These are phyloP conservation scores for Xenotilapia leptura DNA, from an alignment of 2,113 vertebrate genomes.

Conservation along the genomic window DNA sequence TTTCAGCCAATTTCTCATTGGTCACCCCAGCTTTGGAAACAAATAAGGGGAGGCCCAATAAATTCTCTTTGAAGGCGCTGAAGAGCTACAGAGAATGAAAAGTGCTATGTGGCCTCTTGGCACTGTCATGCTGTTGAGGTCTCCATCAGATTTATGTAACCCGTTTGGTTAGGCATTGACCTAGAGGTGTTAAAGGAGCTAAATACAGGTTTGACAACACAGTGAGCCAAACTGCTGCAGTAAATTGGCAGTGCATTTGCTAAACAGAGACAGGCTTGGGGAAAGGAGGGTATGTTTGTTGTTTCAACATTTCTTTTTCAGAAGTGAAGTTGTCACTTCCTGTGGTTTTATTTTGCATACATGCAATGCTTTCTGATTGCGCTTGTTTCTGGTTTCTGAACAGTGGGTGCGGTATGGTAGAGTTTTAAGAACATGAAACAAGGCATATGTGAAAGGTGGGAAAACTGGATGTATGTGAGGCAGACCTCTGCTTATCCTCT, in stretches of 20 bases:
- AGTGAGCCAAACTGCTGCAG: neutral
- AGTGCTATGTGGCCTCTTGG: neutral
- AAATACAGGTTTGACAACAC: conserved; percentile 11
- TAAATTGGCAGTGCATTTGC: neutral
- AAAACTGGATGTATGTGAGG: neutral
- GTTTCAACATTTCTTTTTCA: neutral
- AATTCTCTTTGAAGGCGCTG: neutral
- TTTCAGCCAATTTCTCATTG: neutral
- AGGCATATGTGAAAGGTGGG: neutral
- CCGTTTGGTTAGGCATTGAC: neutral
- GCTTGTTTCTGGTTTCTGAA: neutral
- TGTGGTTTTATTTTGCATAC: neutral
- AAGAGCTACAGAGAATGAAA: neutral
- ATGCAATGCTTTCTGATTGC: neutral
- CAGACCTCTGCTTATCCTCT: conserved; percentile 85
- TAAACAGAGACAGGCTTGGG: neutral
- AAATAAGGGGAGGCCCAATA: neutral
- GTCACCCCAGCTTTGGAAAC: neutral
- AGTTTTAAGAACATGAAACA: neutral
- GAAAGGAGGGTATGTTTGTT: neutral
- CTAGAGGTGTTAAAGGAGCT: neutral
- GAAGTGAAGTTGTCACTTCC: neutral
- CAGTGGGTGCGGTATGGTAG: neutral
- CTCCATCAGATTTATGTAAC: neutral
- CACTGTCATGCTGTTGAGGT: neutral